phyloP scores from a whole-genome alignment of 2,888 invertebrate species.

The Mesorhabditis belari region DNA sequence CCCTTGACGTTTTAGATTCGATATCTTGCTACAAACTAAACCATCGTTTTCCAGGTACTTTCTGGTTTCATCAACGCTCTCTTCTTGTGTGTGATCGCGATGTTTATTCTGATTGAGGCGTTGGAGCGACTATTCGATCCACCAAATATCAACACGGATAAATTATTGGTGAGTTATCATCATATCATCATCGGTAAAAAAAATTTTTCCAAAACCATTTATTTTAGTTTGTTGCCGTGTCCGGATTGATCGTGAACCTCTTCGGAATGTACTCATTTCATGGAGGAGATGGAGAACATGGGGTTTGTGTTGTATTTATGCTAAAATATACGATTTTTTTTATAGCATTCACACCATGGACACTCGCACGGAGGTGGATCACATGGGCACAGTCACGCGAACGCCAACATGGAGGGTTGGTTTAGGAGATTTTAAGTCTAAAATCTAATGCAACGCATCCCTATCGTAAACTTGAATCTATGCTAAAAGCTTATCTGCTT shows the following conservation, averaged over 20 bases:
- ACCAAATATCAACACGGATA: slow-evolving; percentile 60
- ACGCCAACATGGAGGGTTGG: slow-evolving; percentile 61
- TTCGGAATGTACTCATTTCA: slow-evolving; percentile 61
- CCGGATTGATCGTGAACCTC: slow-evolving; percentile 60
- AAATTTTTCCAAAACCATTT: too few relatives aligned
- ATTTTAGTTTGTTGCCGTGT: slow-evolving; percentile 59
- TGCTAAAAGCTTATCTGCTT: neutral
- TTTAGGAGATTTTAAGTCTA: neutral
- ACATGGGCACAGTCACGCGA: slow-evolving; percentile 52
- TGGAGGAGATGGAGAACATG: slow-evolving; percentile 37
- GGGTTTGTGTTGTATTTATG: slow-evolving; percentile 61
- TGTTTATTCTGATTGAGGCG: slow-evolving; percentile 61
- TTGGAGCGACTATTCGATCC: slow-evolving; percentile 59
- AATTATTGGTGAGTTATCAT: slow-evolving; percentile 55
- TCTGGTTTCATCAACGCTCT: slow-evolving; percentile 61
- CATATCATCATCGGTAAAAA: too few relatives aligned
- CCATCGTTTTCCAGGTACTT: slow-evolving; percentile 13
- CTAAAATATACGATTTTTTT: slow-evolving; percentile 60
- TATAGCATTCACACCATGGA: slow-evolving; percentile 38
- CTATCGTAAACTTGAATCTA: slow-evolving; percentile 2
- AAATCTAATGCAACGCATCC: neutral
- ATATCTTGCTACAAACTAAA: neutral
- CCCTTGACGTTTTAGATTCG: neutral
- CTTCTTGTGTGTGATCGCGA: slow-evolving; percentile 61
- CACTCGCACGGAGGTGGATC: slow-evolving; percentile 48